phyloP scores from a whole-genome alignment of 2,797 vertebrate species.

The Tragelaphus oryx region DNA sequence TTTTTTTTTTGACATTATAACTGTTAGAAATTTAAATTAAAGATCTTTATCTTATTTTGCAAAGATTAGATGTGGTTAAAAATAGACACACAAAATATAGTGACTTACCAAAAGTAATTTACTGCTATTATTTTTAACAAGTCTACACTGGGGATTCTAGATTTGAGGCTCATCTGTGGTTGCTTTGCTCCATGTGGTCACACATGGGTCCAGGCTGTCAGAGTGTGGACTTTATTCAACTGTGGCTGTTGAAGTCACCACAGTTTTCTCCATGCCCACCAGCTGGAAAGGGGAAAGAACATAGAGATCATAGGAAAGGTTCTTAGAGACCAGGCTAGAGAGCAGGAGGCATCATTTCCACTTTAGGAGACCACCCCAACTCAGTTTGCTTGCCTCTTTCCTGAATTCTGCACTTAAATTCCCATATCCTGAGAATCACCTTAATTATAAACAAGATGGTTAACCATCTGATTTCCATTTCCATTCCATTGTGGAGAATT shows the following conservation, averaged over 20 bases:
- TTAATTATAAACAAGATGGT: not conserved
- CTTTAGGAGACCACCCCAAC: not conserved
- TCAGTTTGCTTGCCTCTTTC: not conserved
- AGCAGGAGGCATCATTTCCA: not conserved
- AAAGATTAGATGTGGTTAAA: not conserved
- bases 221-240: not conserved
- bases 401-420: not conserved
- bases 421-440: fast-evolving
- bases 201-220: fast-evolving
- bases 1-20: not conserved
- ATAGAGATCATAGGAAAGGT: not conserved
- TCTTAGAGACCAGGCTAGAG: not conserved
- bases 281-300: not conserved
- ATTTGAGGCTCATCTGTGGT: not conserved
- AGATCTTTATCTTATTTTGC: not conserved
- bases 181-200: not conserved
- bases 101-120: not conserved
- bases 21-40: not conserved
- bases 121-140: not conserved
- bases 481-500: not conserved
- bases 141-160: not conserved
- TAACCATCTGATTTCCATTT: not conserved
- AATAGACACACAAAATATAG: not conserved
- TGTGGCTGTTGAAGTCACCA: not conserved
- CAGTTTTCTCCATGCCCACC: not conserved